Evolutionary conservation across 1,140 invertebrate genomes (phyloP).

Genomic region (Neodiprion fabricii): DNA sequence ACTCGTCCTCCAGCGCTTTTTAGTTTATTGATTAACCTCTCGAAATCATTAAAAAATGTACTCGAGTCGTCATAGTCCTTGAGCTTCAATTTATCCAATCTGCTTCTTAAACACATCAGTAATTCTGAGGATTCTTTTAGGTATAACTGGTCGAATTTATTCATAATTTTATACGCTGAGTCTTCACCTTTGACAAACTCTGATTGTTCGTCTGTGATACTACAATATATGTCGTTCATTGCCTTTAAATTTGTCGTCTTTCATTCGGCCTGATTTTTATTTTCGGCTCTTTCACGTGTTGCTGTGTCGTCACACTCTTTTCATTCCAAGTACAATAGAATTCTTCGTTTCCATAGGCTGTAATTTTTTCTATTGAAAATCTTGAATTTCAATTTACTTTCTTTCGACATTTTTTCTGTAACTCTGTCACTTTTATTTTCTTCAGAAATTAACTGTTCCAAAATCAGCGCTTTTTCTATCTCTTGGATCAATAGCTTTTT

Average conservation of each 20-base stretch:
- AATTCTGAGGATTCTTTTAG: neutral
- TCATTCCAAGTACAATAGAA: constrained; percentile 8
- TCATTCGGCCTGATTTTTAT: neutral
- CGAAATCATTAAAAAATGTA: constrained; percentile 16
- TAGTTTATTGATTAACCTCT: constrained; percentile 22
- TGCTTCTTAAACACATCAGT: neutral
- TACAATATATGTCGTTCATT: neutral
- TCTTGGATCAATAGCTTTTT: neutral
- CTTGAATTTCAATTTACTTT: constrained; percentile 4
- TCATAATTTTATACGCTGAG: constrained; percentile 2
- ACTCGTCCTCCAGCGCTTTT: constrained; percentile 17
- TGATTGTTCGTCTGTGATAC: constrained; percentile 17
- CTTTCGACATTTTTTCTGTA: neutral
- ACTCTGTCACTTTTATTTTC: neutral
- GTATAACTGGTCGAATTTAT: neutral
- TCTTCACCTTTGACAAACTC: constrained; percentile 9
- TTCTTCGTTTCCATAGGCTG: constrained; percentile 13
- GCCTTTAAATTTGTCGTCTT: neutral
- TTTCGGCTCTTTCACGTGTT: constrained; percentile 15
- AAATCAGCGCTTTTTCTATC: neutral
- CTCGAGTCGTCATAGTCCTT: constrained; percentile 2
- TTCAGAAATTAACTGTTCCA: neutral
- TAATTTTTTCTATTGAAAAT: constrained; percentile 19
- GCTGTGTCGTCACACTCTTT: constrained; percentile 18
- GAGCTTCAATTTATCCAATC: neutral